Evolutionary conservation across 2,797 vertebrate species (phyloP).

Genomic region (Petrocephalus sullivani): DNA sequence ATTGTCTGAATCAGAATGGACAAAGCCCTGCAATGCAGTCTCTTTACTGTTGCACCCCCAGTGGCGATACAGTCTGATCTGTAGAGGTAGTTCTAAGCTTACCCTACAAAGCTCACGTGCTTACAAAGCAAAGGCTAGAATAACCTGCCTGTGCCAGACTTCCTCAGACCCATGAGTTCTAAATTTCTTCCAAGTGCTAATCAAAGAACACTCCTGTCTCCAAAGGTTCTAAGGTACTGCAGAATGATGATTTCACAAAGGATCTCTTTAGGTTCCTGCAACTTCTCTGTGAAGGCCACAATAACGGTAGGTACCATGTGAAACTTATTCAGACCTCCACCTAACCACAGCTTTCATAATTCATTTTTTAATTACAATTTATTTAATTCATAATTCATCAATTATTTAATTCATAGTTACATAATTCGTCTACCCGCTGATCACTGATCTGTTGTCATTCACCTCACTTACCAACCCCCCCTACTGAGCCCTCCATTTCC

Average conservation of each 20-base stretch:
- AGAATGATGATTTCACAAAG: conserved; percentile 94
- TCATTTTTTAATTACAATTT: neutral
- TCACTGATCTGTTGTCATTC: too few relatives aligned
- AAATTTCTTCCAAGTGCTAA: conserved; percentile 13
- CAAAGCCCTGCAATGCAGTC: conserved; percentile 50
- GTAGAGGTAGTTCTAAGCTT: conserved; percentile 4
- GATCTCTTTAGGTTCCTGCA: conserved; percentile 98
- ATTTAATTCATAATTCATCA: too few relatives aligned
- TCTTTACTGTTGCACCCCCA: conserved; percentile 39
- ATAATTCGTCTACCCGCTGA: too few relatives aligned
- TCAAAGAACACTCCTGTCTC: conserved; percentile 30
- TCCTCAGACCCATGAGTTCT: conserved; percentile 36
- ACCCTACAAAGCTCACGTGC: conserved; percentile 37
- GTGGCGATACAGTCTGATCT: neutral
- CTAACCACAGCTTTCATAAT: neutral
- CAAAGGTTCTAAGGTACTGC: conserved; percentile 94
- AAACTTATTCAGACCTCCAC: neutral
- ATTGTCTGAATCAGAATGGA: conserved; percentile 57
- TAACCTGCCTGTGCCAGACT: conserved; percentile 38
- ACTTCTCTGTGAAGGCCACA: conserved; percentile 96
- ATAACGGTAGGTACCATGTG: conserved; percentile 77
- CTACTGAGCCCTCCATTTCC: too few relatives aligned
- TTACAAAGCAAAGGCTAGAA: conserved; percentile 35
- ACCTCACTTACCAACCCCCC: too few relatives aligned
- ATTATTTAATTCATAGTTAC: too few relatives aligned